Percentiles rank a stretch among this genome's conserved stretches.
Conservation (phyloP, 1,140 invertebrate species). For the Elymnias hypermnestra region DNA sequence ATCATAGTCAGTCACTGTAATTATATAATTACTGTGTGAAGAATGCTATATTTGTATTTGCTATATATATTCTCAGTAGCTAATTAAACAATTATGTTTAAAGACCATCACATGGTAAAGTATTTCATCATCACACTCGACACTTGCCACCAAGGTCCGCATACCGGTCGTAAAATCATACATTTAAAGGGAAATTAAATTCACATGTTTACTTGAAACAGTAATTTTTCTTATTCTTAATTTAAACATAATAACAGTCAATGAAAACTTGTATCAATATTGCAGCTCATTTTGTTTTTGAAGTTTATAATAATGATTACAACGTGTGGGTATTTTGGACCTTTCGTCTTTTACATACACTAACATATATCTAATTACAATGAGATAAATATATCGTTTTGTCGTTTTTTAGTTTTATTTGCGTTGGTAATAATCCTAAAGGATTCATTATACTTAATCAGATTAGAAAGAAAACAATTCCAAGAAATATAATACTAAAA, state of each 20-base stretch:
- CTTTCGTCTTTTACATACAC: no score
- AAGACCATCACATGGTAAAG: neutral
- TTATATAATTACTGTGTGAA: neutral
- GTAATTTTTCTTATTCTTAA: constrained; percentile 1
- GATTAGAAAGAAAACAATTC: no score
- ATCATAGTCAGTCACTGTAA: no score
- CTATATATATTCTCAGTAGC: neutral
- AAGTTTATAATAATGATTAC: no score
- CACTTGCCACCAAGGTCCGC: neutral
- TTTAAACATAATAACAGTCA: neutral
- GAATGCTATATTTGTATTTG: neutral
- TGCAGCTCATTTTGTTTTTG: neutral
- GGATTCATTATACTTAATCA: no score
- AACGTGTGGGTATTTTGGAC: no score
- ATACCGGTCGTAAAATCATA: neutral
- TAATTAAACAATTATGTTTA: neutral
- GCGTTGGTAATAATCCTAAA: no score
- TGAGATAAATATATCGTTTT: no score
- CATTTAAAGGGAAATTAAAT: neutral
- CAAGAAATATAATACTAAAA: no score
- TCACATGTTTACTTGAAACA: neutral
- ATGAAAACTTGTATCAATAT: neutral
- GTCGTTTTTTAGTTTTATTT: no score
- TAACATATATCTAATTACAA: no score
- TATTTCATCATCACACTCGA: neutral